These are phyloP conservation scores for Helicolenus hilgendorfi DNA, from an alignment of 2,797 vertebrate species.

Conservation along the genomic window DNA sequence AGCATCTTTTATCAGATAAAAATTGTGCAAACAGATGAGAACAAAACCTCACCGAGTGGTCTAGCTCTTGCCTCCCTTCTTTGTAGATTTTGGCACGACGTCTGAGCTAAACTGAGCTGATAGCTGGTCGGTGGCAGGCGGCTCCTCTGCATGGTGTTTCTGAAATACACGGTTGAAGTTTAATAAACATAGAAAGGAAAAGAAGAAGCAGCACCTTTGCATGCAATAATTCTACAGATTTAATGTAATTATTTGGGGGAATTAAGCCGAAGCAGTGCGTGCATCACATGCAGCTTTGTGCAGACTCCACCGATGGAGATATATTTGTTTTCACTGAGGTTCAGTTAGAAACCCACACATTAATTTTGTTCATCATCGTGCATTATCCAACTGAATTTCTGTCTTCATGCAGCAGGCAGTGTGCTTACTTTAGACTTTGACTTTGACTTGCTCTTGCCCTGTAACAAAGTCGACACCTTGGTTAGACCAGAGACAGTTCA, in stretches of 20 bases:
- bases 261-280: background rate
- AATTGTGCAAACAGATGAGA: background rate
- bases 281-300: conserved; percentile 36
- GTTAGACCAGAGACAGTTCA: conserved; percentile 36
- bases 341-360: background rate
- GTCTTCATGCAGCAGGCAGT: conserved; percentile 62
- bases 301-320: background rate
- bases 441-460: conserved; percentile 90
- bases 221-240: background rate
- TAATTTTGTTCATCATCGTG: background rate
- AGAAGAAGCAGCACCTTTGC: background rate
- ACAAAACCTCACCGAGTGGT: conserved; percentile 41
- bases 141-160: conserved; percentile 81
- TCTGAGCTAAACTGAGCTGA: conserved; percentile 80
- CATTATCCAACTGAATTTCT: background rate
- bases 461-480: conserved; percentile 81
- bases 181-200: background rate
- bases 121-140: conserved; percentile 43
- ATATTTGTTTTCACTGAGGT: background rate
- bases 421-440: conserved; percentile 89
- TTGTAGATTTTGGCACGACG: conserved; percentile 76
- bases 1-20: background rate
- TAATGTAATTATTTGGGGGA: background rate
- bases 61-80: conserved; percentile 86
- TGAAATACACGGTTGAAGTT: conserved; percentile 43